Base-by-base conservation (phyloP, 2,888 invertebrate species). In the Hydropsyche betteni region DNA sequence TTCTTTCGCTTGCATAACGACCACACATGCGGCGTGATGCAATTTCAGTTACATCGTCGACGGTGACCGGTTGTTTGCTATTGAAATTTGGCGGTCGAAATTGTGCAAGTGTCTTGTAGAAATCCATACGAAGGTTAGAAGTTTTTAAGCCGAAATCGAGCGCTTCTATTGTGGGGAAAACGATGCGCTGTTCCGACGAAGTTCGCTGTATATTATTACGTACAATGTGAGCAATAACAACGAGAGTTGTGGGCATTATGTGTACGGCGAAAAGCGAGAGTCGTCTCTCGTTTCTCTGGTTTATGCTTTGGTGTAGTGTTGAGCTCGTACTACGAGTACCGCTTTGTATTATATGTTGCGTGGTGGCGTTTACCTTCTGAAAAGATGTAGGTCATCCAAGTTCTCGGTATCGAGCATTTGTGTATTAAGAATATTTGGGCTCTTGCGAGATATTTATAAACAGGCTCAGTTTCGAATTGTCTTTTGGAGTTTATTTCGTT, bases 241-340 rank as follows among this genome's bases (percentile, higher is more conserved):
- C 8, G n/a, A 6, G 24, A 33, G 12, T 33, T 64, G 12, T n/a
- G 16, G n/a, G 61, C 61, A n/a, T 61, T 61, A 61, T 61, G n/a
- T n/a, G 16, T 64, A 3, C 34, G 34, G 12, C 12, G 64, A 34
- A 70, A 70, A 70, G 53, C 70, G 70, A 70, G 70, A 70, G 70
- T 70, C 70, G 33, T 70, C 64, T 64, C 12, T 24, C 64, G 12
- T 14, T 34, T 33, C 64, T 64, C 34, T 24, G 24, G 24, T 24
- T 24, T 24, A 24, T 24, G 24, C 24, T 24, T 24, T 24, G 24
- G 24, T 24, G 24, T 24, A 24, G 24, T 24, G n/a, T 8, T 33
- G 33, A 8, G n/a, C 64, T 34, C 33, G 64, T 64, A 64, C 64
- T 64, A 64, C 64, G 34, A 64, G 64, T 64, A 64, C 64, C 64